Evolutionary conservation across 2,797 vertebrate species (phyloP).

Genomic region (Rhyacichthys aspro): DNA sequence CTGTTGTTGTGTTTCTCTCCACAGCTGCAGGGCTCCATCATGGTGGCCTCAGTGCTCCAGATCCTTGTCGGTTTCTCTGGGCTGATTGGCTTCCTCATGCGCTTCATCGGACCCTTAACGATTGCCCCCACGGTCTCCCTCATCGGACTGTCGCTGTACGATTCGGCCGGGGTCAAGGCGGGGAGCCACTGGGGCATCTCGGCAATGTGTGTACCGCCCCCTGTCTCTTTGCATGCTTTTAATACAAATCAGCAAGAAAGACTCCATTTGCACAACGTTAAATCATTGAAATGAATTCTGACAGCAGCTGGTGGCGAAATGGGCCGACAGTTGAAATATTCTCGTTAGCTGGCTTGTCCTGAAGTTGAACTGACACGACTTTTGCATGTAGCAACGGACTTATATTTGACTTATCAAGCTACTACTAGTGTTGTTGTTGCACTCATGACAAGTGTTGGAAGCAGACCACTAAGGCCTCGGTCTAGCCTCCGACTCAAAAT

Average conservation of each 20-base stretch:
- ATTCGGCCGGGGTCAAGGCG: slow-evolving; percentile 80
- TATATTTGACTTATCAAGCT: too few relatives aligned
- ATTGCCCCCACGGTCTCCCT: slow-evolving; percentile 92
- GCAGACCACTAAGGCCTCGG: too few relatives aligned
- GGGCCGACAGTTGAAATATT: neutral
- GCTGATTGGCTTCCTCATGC: slow-evolving; percentile 90
- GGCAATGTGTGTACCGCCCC: slow-evolving; percentile 79
- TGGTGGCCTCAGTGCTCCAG: slow-evolving; percentile 92
- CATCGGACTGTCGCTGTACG: slow-evolving; percentile 89
- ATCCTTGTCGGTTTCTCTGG: slow-evolving; percentile 92
- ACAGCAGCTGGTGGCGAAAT: neutral
- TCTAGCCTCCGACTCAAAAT: too few relatives aligned
- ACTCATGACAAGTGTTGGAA: too few relatives aligned
- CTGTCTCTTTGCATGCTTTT: neutral
- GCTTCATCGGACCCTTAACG: slow-evolving; percentile 92
- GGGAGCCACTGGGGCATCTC: slow-evolving; percentile 93
- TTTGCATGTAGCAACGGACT: too few relatives aligned
- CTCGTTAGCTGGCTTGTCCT: neutral
- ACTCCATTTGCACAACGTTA: neutral
- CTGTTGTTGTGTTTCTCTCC: slow-evolving; percentile 20
- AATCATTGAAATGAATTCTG: neutral
- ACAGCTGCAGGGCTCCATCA: slow-evolving; percentile 93
- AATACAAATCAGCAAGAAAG: neutral
- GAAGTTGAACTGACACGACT: neutral
- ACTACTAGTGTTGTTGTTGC: too few relatives aligned